Evolutionary conservation across 2,797 vertebrate species (phyloP), one percentile per base, ranked within the genome.

Genomic region (Tarsius wallacei): DNA sequence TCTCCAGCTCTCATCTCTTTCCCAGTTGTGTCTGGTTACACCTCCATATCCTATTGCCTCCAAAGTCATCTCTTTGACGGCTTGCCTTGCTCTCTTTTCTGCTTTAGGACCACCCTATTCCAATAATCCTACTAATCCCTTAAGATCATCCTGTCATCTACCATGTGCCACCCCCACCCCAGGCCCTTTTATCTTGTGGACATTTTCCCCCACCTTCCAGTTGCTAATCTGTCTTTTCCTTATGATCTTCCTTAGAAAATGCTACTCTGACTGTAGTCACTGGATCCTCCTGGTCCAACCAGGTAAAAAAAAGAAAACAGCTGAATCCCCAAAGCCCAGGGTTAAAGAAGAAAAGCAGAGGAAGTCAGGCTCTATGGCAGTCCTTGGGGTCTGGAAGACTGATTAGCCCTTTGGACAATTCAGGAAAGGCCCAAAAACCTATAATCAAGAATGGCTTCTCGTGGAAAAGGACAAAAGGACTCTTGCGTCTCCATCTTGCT

Each of bases 401-500:
- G 31, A 49, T n/a, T 15, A 55, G 76, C 31, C 21, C 61, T 57
- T 24, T 28, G 47, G 64, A 70, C 55, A 59, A 55, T 87, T 70
- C n/a, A 87, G 61, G 47, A 83, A 84, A 22, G 26, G 36, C 49
- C 76, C 82, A 73, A 66, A 84, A 81, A 49, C 88, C 61, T 49
- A 21, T 47, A n/a, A 5, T 12, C 55, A 55, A 83, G 53, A 90
- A 77, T 51, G 13, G 28, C 28, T 61, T 82, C 57, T 80, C n/a
- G 77, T 68, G 49, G 61, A 59, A 36, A 90, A 94, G 63, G 77
- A 91, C 93, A 96, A 83, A 89, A 87, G 57, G 71, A 28, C 74
- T 64, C 74, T 31, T 22, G 51, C n/a, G 36, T 90, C 26, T 74
- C 57, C 71, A 42, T 2, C 68, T 49, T 4, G 33, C 42, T 53